phyloP scores from a whole-genome alignment of 2,113 vertebrate species.

The Scalopus aquaticus region DNA sequence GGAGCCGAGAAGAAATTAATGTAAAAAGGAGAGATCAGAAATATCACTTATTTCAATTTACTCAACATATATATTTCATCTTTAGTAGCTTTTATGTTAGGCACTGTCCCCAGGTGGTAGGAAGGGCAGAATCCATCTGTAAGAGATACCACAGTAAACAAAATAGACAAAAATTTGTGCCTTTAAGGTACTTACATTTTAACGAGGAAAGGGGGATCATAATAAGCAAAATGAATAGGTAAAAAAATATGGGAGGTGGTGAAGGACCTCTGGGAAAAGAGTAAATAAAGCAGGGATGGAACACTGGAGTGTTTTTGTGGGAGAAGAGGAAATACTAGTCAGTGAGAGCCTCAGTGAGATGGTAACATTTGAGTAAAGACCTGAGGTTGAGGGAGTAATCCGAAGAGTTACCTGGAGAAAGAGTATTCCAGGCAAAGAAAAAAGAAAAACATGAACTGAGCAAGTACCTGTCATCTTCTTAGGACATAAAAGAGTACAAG shows the following conservation, averaged over 20 bases:
- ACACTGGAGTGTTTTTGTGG: not conserved
- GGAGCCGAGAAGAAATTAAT: conserved; percentile 24
- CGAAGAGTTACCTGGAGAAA: not conserved
- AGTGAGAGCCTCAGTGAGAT: not conserved
- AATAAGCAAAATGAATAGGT: not conserved
- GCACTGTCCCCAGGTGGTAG: not conserved
- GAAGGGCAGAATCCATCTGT: not conserved
- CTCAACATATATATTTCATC: conserved; percentile 4
- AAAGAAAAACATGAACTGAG: not conserved
- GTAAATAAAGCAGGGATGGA: not conserved
- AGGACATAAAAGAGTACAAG: not conserved
- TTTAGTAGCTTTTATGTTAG: not conserved
- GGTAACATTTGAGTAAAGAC: not conserved
- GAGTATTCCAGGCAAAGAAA: not conserved
- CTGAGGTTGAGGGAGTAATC: not conserved
- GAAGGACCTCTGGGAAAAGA: not conserved
- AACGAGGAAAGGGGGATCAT: not conserved
- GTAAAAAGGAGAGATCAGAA: not conserved
- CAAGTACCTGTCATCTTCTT: not conserved
- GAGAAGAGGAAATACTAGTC: not conserved
- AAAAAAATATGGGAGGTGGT: not conserved
- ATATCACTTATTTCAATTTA: not conserved
- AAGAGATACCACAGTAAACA: not conserved
- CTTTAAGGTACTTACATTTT: not conserved
- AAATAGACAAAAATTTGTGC: not conserved